These are phyloP conservation scores for Pollenia amentaria DNA, from an alignment of 2,888 invertebrate species.

Conservation along the genomic window DNA sequence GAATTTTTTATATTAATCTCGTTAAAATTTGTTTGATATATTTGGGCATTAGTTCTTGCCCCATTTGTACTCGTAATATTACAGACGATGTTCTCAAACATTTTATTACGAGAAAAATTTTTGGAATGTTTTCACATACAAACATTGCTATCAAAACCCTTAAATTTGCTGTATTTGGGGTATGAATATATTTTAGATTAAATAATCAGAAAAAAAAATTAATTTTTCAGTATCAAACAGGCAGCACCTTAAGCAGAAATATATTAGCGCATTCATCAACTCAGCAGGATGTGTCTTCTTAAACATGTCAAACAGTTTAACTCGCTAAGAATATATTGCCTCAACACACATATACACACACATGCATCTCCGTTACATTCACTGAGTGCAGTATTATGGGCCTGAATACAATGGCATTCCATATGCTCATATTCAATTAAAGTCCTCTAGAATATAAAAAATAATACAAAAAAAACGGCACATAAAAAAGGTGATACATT, in stretches of 20 bases:
- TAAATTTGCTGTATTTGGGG: background rate
- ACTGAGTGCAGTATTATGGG: slow-evolving; percentile 8
- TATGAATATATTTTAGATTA: background rate
- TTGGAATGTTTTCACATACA: too few relatives aligned
- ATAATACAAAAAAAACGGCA: slow-evolving; percentile 1
- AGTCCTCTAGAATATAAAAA: slow-evolving; percentile 39
- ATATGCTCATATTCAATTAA: slow-evolving; percentile 66
- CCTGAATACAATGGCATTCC: slow-evolving; percentile 47
- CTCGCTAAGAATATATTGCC: slow-evolving; percentile 53
- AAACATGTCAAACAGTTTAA: slow-evolving; percentile 59
- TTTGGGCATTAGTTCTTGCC: too few relatives aligned
- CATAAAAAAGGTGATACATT: slow-evolving; percentile 42
- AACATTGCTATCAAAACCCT: too few relatives aligned
- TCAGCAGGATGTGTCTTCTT: slow-evolving; percentile 71
- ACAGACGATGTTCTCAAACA: too few relatives aligned
- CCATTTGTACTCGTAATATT: too few relatives aligned
- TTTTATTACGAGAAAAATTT: too few relatives aligned
- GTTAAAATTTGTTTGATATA: too few relatives aligned
- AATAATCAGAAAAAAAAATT: background rate
- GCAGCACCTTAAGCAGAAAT: slow-evolving; percentile 40
- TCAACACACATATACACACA: background rate
- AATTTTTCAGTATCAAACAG: slow-evolving; percentile 25
- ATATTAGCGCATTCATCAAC: slow-evolving; percentile 72
- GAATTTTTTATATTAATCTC: too few relatives aligned
- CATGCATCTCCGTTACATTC: slow-evolving; percentile 19